Conservation (phyloP, 1,140 invertebrate species). For the Propsilocerus akamusi region DNA sequence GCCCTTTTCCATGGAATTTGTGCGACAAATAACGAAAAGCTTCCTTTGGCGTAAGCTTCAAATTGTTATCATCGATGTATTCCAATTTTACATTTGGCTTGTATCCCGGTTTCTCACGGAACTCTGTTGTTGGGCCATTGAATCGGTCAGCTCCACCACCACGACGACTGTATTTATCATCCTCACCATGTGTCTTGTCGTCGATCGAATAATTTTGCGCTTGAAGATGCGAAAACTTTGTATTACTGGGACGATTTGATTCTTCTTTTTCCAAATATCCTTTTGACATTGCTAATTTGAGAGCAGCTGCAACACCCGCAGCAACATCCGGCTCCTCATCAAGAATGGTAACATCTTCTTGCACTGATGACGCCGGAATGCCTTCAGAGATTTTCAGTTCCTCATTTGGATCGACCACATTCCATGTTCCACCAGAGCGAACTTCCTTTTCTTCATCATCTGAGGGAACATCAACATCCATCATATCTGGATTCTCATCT, state of each 20-base stretch:
- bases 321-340: slow-evolving; percentile 93
- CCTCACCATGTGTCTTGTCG: slow-evolving; percentile 79
- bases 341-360: slow-evolving; percentile 53
- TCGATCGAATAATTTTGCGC: slow-evolving; percentile 93
- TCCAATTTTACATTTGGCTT: slow-evolving; percentile 93
- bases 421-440: slow-evolving; percentile 24
- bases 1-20: slow-evolving; percentile 98
- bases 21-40: slow-evolving; percentile 91
- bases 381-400: slow-evolving; percentile 16
- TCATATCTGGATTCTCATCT: slow-evolving; percentile 63
- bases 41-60: slow-evolving; percentile 79
- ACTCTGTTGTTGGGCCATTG: slow-evolving; percentile 73
- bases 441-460: slow-evolving; percentile 10
- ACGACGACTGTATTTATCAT: slow-evolving; percentile 61
- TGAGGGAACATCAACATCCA: slow-evolving; percentile 23
- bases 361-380: slow-evolving; percentile 17
- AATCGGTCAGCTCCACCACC: slow-evolving; percentile 41
- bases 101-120: slow-evolving; percentile 85
- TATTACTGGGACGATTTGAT: slow-evolving; percentile 45
- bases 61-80: slow-evolving; percentile 92
- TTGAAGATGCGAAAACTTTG: slow-evolving; percentile 53
- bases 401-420: slow-evolving; percentile 28
- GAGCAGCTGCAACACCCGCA: slow-evolving; percentile 75
- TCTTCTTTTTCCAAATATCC: slow-evolving; percentile 82
- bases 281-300: slow-evolving; percentile 86